Conservation (phyloP, 2,888 invertebrate genomes). For the Apodemia duryi region DNA sequence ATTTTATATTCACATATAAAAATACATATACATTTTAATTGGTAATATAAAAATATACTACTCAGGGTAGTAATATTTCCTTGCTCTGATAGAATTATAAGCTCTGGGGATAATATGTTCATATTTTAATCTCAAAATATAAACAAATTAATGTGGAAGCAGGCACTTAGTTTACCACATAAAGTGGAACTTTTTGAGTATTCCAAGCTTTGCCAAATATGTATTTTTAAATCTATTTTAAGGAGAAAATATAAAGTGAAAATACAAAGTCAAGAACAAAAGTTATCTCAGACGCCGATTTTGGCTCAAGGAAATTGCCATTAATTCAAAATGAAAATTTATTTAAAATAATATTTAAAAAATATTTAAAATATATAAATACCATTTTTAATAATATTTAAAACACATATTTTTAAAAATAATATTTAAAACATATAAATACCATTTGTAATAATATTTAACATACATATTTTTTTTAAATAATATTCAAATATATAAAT, state of each 20-base stretch:
- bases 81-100: background rate
- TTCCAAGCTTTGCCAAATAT: background rate
- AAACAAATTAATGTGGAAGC: background rate
- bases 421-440: too few species aligned
- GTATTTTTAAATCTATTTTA: background rate
- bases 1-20: background rate
- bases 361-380: too few species aligned
- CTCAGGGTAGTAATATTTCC: background rate
- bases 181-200: background rate
- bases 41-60: conserved; percentile 5
- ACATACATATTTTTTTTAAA: too few species aligned
- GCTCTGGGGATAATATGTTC: background rate
- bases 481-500: too few species aligned
- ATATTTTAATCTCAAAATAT: background rate
- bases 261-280: background rate
- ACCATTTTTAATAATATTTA: too few species aligned
- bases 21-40: background rate
- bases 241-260: background rate
- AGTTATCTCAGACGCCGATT: too few species aligned
- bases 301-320: too few species aligned
- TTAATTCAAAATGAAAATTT: too few species aligned
- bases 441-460: too few species aligned
- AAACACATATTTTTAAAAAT: too few species aligned
- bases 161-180: background rate
- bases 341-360: too few species aligned